Base-by-base conservation (phyloP, 2,113 vertebrate genomes). In the Actenoides lindsayi region DNA sequence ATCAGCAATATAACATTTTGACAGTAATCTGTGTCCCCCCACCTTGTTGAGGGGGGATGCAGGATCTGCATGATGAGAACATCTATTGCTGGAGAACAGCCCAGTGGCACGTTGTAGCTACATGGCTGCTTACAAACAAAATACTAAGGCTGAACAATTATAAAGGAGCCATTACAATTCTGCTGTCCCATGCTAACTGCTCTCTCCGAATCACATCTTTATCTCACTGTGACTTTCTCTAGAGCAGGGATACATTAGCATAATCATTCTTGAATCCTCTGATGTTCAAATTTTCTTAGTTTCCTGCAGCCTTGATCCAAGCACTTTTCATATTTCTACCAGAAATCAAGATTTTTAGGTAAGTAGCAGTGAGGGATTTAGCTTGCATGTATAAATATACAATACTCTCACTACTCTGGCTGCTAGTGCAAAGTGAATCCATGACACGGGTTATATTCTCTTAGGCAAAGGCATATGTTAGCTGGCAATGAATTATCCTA, bases 241-340 rank as follows among this genome's bases (percentile, higher is more conserved):
- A 31, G 64, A 53, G 42, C 48, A 81, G 24, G 30, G 42, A 64
- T 78, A 83, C 10, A 44, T 90, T 92, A 92, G n/a, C 71, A 74
- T 89, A 83, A 90, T 71, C 39, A 68, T 85, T 81, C 60, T 71
- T 67, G 64, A 46, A 74, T 51, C 59, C 62, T 86, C 88, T 93
- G 78, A 88, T 65, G 68, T 75, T 94, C 42, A 89, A 31, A 87
- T 92, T 67, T 63, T 90, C 76, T 87, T 89, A 64, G 83, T 20
- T 80, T 90, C 71, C 80, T 92, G 60, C 68, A 93, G 90, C 53
- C 68, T 92, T 71, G 76, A 71, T 83, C 60, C 56, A 75, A 94
- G 87, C 86, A n/a, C 71, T 90, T 93, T 89, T 91, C 74, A 59
- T 67, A 74, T 69, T 90, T 96, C 73, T 87, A 90, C 35, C 56